Percentiles rank a stretch among this genome's conserved stretches.
Evolutionary conservation across 2,113 vertebrate species (phyloP).

Genomic region (Rafetus swinhoei): DNA sequence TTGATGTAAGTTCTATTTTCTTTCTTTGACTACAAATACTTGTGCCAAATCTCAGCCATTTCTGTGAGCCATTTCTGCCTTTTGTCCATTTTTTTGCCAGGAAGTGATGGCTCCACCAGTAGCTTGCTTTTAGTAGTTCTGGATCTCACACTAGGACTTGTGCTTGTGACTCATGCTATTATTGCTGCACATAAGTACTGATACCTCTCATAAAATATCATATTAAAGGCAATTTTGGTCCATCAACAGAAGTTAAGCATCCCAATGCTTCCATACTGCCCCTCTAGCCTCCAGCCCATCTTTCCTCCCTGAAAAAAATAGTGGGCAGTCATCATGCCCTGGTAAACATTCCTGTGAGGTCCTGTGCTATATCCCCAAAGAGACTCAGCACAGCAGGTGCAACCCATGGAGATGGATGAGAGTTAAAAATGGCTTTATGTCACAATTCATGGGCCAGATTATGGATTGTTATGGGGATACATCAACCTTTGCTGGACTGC

Average conservation of each 20-base stretch:
- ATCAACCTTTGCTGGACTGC: not conserved
- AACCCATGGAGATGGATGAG: not conserved
- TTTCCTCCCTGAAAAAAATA: not conserved
- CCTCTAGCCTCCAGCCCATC: not conserved
- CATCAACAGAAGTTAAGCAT: not conserved
- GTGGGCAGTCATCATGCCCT: not conserved
- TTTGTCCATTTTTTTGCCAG: not conserved
- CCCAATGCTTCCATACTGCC: accelerated
- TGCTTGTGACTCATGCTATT: not conserved
- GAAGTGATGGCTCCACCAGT: not conserved
- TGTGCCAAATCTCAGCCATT: not conserved
- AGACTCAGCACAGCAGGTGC: not conserved
- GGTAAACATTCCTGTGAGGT: not conserved
- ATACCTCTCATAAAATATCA: not conserved
- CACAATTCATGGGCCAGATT: accelerated
- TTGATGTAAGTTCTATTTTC: not conserved
- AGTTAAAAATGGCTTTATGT: not conserved
- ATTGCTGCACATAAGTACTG: not conserved
- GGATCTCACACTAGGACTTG: not conserved
- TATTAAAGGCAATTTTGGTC: not conserved
- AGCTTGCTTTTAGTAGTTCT: not conserved
- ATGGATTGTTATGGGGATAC: not conserved
- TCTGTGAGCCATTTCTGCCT: not conserved
- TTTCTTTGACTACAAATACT: not conserved
- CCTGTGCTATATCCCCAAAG: not conserved